A percentile compares a stretch with the other conserved stretches of the same genome.
These are phyloP conservation scores for Beris morrisii DNA, from an alignment of 2,888 invertebrate genomes.

Conservation along the genomic window DNA sequence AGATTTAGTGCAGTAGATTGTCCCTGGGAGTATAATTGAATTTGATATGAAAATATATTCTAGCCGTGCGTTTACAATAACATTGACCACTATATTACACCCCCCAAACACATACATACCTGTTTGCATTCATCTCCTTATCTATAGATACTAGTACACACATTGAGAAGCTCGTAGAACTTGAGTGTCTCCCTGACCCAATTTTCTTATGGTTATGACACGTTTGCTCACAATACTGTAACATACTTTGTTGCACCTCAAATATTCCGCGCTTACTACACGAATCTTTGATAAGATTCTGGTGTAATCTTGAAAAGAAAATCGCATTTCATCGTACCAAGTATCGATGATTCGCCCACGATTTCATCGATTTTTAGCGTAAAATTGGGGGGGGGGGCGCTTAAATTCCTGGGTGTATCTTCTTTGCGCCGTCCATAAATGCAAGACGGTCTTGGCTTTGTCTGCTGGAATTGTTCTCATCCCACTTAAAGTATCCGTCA, in stretches of 20 bases:
- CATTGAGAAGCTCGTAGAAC: conserved; percentile 24
- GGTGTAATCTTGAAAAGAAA: too few relatives aligned
- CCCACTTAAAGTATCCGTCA: conserved; percentile 22
- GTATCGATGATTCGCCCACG: too few relatives aligned
- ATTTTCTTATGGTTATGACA: conserved; percentile 28
- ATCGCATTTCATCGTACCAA: too few relatives aligned
- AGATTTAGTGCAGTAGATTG: too few relatives aligned
- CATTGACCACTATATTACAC: conserved; percentile 14
- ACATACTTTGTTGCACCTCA: conserved; percentile 1
- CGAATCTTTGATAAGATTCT: too few relatives aligned
- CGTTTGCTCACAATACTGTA: conserved; percentile 31
- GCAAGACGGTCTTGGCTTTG: too few relatives aligned
- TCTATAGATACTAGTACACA: background rate
- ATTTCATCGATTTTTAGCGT: too few relatives aligned
- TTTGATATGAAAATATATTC: conserved; percentile 27
- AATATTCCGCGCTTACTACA: too few relatives aligned
- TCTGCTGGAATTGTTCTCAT: background rate
- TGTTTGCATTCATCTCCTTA: background rate
- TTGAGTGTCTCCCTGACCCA: conserved; percentile 28
- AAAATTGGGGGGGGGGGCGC: too few relatives aligned
- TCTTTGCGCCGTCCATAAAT: too few relatives aligned
- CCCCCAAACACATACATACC: background rate
- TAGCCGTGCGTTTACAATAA: conserved; percentile 3
- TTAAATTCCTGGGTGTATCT: too few relatives aligned
- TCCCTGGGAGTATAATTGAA: background rate